Evolutionary conservation across 2,113 vertebrate genomes (phyloP), one percentile per base, ranked within the genome.

Genomic region (Proteles cristata): DNA sequence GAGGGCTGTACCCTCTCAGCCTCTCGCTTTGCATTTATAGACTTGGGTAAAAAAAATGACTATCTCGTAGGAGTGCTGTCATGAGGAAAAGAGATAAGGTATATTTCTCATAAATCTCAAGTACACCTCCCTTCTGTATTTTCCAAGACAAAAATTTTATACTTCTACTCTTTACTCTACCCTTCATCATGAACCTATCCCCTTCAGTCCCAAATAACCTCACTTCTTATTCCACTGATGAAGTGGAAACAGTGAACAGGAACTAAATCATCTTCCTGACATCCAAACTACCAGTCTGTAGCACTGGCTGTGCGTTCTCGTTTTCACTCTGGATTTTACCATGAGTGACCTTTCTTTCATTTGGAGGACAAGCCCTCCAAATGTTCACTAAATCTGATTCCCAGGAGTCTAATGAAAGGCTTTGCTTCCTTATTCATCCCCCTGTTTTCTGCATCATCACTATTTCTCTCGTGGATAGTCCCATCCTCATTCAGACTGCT

Each of bases 1-100:
- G 12, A 45, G 6, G 1, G 14, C 73, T 16, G 7, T 76, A 25
- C 39, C 11, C 1, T 35, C 5, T 25, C 3, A 8, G n/a, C 5
- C 66, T 66, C 11, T 9, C 8, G n/a, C 0, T 33, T 55, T 26
- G 10, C 19, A 79, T 26, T 9, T 25, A 2, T 3, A 55, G 1
- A 11, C 58, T 45, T 45, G 31, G 66, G n/a, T 3, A 31, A 77
- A 50, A 77, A 77, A 19, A 45, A 50, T n/a, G 17, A 7, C 82
- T 25, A 0, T 23, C 2, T 11, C 35, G 0, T 31, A 55, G 15
- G 7, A 79, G 33, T 35, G 63, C 21, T 9, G 12, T 6, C 9
- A 31, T 26, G 31, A 50, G 10, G 8, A 31, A 71, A 83, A 43
- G 63, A 11, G 8, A 69, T 11, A 4, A 4, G 5, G 17, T 79